These are phyloP conservation scores for Metopia argyrocephala DNA, from an alignment of 2,888 invertebrate genomes.

Conservation along the genomic window DNA sequence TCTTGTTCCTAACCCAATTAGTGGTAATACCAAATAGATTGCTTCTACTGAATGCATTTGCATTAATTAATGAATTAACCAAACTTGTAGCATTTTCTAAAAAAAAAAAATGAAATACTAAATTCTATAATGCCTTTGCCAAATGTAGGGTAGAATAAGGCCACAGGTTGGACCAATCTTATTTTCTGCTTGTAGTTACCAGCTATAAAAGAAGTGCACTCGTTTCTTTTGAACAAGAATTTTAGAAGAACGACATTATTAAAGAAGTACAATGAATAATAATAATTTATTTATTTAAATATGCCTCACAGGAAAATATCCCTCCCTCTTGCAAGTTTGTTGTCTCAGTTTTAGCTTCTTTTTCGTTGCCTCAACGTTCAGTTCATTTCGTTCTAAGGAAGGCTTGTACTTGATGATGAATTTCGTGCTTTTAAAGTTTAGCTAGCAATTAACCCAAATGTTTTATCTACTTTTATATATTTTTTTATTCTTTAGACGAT, in stretches of 20 bases:
- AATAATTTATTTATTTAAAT: slow-evolving; percentile 27
- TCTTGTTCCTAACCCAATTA: no score
- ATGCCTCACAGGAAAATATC: slow-evolving; percentile 45
- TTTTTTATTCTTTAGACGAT: background rate
- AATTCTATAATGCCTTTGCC: no score
- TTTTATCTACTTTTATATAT: slow-evolving; percentile 3
- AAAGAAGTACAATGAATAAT: slow-evolving; percentile 15
- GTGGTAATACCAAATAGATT: no score
- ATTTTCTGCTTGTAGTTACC: slow-evolving; percentile 3
- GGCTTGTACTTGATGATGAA: slow-evolving; percentile 15
- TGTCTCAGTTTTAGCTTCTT: background rate
- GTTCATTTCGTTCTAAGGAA: background rate
- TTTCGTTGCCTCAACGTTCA: background rate
- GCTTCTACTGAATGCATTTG: no score
- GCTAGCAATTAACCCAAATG: slow-evolving; percentile 64
- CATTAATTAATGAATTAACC: no score
- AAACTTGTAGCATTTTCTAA: no score
- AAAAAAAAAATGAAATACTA: slow-evolving; percentile 14
- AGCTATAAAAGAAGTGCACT: slow-evolving; percentile 11
- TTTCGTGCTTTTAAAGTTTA: slow-evolving; percentile 46
- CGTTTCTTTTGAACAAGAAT: background rate
- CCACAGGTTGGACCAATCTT: slow-evolving; percentile 33
- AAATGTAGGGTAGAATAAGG: slow-evolving; percentile 1
- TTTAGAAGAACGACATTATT: slow-evolving; percentile 26
- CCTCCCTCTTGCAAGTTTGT: slow-evolving; percentile 26